Conservation (phyloP, 2,888 invertebrate genomes). For the Bimastos eiseni region DNA sequence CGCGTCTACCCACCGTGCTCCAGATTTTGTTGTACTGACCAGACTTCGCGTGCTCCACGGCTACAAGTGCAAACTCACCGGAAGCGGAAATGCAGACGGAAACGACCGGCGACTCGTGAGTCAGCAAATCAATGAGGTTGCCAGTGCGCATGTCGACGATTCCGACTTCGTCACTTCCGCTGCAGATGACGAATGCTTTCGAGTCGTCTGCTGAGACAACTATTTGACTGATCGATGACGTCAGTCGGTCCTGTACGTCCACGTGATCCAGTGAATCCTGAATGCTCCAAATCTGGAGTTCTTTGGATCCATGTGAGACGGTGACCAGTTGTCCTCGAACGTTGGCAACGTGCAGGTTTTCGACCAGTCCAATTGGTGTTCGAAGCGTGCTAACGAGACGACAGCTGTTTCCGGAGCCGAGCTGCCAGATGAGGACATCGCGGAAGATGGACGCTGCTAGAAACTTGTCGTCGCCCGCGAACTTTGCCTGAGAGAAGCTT, state of each 20-base stretch:
- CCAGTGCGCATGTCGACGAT: constrained; percentile 58
- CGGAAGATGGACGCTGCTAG: constrained; percentile 58
- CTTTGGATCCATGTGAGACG: constrained; percentile 47
- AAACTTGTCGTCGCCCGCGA: constrained; percentile 54
- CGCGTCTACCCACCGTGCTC: constrained; percentile 52
- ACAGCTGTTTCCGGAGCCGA: constrained; percentile 39
- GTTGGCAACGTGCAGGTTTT: constrained; percentile 49
- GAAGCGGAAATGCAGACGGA: constrained; percentile 52
- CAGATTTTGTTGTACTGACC: constrained; percentile 56
- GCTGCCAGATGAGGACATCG: constrained; percentile 58
- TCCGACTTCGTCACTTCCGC: constrained; percentile 57
- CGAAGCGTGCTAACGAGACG: constrained; percentile 49
- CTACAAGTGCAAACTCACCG: constrained; percentile 55
- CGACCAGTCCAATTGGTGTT: constrained; percentile 58
- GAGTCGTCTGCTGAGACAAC: constrained; percentile 48
- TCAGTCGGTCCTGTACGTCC: constrained; percentile 54
- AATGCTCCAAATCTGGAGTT: constrained; percentile 57
- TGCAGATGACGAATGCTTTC: constrained; percentile 53
- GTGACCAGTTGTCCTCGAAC: constrained; percentile 53
- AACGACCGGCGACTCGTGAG: constrained; percentile 53
- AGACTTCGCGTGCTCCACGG: constrained; percentile 47
- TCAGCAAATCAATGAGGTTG: constrained; percentile 56
- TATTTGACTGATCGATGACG: constrained; percentile 52
- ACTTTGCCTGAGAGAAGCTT: constrained; percentile 54
- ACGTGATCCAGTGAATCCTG: constrained; percentile 53